A percentile compares a stretch with the other conserved stretches of the same genome.
These are phyloP conservation scores for Rhysida immarginata DNA, from an alignment of 1,140 invertebrate genomes.

Conservation along the genomic window DNA sequence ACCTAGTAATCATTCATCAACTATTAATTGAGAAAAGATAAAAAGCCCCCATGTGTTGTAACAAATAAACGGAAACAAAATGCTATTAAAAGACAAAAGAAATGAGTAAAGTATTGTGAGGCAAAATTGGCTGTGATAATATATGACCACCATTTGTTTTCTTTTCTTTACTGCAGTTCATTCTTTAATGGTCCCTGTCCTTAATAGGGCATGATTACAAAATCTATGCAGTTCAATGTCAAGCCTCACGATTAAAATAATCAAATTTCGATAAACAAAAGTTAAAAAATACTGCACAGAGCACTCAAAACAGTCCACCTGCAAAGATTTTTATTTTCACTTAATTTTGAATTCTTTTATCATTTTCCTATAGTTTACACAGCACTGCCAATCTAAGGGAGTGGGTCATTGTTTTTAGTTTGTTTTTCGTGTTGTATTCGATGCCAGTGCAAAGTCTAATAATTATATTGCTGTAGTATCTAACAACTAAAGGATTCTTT, in stretches of 20 bases:
- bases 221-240: too few species aligned
- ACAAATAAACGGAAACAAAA: too few species aligned
- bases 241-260: too few species aligned
- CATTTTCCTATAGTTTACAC: not conserved
- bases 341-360: too few species aligned
- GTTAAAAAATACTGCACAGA: not conserved
- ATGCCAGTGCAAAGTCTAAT: not conserved
- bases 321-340: not conserved
- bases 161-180: too few species aligned
- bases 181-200: too few species aligned
- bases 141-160: too few species aligned
- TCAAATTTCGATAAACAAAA: too few species aligned
- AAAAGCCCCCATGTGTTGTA: not conserved
- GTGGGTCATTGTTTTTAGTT: not conserved
- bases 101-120: not conserved
- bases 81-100: not conserved
- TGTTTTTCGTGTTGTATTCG: not conserved
- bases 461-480: not conserved
- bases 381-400: not conserved
- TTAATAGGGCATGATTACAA: too few species aligned
- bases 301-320: not conserved
- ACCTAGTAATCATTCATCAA: not conserved
- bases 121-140: too few species aligned
- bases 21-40: not conserved
- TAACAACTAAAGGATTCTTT: slow-evolving; percentile 1